Base-by-base conservation (phyloP, 2,113 vertebrate genomes). In the Grallaria varia region DNA sequence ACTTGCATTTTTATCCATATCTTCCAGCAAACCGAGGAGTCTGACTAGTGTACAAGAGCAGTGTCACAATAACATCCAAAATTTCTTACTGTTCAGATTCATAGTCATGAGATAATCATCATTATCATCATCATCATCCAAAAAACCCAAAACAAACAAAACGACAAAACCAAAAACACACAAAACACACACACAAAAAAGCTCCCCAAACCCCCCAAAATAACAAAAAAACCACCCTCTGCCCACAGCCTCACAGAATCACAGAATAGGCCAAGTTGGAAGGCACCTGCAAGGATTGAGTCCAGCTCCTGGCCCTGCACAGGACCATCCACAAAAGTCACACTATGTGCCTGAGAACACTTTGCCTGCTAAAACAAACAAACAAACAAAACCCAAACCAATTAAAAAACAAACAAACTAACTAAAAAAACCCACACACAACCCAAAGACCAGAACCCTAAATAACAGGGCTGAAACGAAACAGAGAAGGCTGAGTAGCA, bases 91-190 rank as follows among this genome's bases (percentile, higher is more conserved):
- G 12, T 42, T 88, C 47, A 76, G 21, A 58, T 62, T 79, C 18
- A 35, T 45, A 37, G 5, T 42, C 14, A 59, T 37, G 12, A 16
- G 12, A n/a, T 47, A 72, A 83, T 64, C 30, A 50, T 60, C 47
- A 50, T 6, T 28, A 25, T 25, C 16, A 27, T 12, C 21, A n/a
- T 40, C 64, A 47, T 4, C 16, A 67, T n/a, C n/a, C n/a, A 37
- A 2, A 10, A 16, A 28, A 12, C 25, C 25, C 1, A 9, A 49
- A 44, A 24, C 4, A 24, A 16, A 6, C 2, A 6, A 5, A 23
- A 23, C 5, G 14, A 33, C 16, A 16, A 5, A 4, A 27, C 10
- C n/a, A 6, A 14, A 33, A 15, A 35, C 14, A 24, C 5, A 8
- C 3, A 8, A 55, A 55, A 55, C 28, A 55, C 1, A 47, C 4